phyloP scores from a whole-genome alignment of 1,140 invertebrate species.

The Drosophila funebris region DNA sequence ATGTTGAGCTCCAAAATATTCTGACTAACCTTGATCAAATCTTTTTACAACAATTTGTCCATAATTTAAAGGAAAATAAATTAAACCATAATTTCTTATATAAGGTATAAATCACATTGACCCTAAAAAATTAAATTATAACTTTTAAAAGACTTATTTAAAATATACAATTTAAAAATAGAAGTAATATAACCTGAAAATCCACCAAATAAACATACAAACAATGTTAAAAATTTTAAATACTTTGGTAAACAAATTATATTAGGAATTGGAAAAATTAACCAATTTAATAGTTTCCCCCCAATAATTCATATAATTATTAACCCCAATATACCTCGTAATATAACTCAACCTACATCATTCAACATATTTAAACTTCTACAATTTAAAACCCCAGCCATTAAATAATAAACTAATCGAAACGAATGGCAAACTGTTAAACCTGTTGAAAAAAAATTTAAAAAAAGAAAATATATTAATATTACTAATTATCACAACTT shows the following conservation, averaged over 20 bases:
- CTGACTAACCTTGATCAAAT: constrained; percentile 84
- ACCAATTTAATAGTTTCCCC: constrained; percentile 83
- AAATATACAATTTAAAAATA: constrained; percentile 73
- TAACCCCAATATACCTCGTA: constrained; percentile 84
- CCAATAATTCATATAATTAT: constrained; percentile 84
- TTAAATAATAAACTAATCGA: constrained; percentile 85
- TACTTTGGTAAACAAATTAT: constrained; percentile 84
- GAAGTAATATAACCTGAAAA: constrained; percentile 83
- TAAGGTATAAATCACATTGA: constrained; percentile 84
- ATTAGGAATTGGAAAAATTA: constrained; percentile 84
- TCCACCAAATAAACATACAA: constrained; percentile 81
- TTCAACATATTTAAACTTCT: constrained; percentile 82
- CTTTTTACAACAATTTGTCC: constrained; percentile 69
- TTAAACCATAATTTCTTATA: constrained; percentile 77
- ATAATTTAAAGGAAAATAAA: constrained; percentile 50
- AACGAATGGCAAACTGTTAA: constrained; percentile 85
- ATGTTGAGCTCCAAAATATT: constrained; percentile 83
- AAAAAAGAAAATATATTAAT: constrained; percentile 85
- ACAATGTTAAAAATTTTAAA: constrained; percentile 84
- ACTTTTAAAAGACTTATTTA: constrained; percentile 80
- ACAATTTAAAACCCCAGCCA: constrained; percentile 84
- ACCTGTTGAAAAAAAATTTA: constrained; percentile 85
- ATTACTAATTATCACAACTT: constrained; percentile 83
- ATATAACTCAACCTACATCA: constrained; percentile 84
- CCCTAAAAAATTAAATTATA: constrained; percentile 81